A percentile compares a stretch with the other conserved stretches of the same genome.
Conservation (phyloP, 2,797 vertebrate species). For the Sciaenops ocellatus region DNA sequence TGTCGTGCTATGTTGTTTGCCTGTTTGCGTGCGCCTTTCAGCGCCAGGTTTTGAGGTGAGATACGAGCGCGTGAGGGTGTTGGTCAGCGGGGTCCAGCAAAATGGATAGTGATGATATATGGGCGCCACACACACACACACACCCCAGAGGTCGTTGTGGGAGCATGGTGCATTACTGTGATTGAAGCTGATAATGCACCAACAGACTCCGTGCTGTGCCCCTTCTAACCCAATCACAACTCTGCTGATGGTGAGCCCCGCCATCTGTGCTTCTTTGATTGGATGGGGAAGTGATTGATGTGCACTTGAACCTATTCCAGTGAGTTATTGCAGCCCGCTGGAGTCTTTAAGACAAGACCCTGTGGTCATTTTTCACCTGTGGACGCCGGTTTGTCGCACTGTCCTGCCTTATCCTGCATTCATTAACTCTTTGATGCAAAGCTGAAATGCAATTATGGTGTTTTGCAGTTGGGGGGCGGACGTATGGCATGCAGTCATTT, state of each 20-base stretch:
- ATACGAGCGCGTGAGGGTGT: not conserved
- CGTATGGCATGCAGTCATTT: not conserved
- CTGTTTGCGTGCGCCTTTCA: constrained; percentile 36
- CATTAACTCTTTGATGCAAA: constrained; percentile 55
- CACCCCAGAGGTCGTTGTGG: constrained; percentile 70
- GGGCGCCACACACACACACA: constrained; percentile 44
- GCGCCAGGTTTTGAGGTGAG: constrained; percentile 30
- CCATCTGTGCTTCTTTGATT: constrained; percentile 76
- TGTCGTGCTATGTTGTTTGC: constrained; percentile 49
- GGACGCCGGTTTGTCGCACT: constrained; percentile 45
- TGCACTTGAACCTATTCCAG: constrained; percentile 74
- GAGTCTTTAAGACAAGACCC: constrained; percentile 71
- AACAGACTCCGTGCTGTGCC: constrained; percentile 69
- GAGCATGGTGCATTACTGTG: constrained; percentile 78
- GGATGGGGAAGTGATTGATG: constrained; percentile 78
- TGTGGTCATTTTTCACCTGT: constrained; percentile 62
- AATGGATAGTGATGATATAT: constrained; percentile 71
- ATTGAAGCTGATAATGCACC: constrained; percentile 80
- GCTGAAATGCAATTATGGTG: constrained; percentile 43
- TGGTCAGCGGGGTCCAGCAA: constrained; percentile 55
- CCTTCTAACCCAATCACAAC: constrained; percentile 78
- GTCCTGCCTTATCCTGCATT: constrained; percentile 38
- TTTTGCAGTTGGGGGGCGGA: constrained; percentile 2
- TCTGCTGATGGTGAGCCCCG: constrained; percentile 67
- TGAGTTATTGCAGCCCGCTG: constrained; percentile 70